Conservation (phyloP, 2,113 vertebrate genomes). For the Lethenteron reissneri region DNA sequence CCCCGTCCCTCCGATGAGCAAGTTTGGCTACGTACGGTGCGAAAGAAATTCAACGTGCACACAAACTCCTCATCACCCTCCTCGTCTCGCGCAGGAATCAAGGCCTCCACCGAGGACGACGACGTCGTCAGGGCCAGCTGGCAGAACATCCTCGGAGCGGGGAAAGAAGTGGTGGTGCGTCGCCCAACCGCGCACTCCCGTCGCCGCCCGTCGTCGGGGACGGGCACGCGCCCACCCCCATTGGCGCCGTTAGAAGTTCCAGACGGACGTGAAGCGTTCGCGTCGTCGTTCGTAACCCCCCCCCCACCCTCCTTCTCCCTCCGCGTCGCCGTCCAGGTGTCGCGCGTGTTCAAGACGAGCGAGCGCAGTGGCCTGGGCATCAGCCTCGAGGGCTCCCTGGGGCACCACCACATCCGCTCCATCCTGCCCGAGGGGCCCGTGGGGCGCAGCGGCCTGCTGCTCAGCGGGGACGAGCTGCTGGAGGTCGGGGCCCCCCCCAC, state of each 20-base stretch:
- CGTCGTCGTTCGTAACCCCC: no score
- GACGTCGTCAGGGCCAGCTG: constrained; percentile 41
- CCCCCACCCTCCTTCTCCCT: no score
- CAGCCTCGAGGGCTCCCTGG: constrained; percentile 58
- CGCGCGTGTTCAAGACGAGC: constrained; percentile 64
- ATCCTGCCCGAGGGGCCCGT: constrained; percentile 78
- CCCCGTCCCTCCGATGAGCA: no score
- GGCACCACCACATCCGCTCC: constrained; percentile 80
- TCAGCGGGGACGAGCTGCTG: constrained; percentile 75
- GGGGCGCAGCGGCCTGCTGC: constrained; percentile 57
- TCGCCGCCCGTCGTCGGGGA: no score
- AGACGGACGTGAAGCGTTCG: no score
- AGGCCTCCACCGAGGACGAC: constrained; percentile 12
- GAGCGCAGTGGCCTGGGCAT: constrained; percentile 83
- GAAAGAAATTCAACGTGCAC: no score
- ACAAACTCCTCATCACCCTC: background rate
- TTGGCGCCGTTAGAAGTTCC: no score
- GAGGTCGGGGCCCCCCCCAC: constrained; percentile 34
- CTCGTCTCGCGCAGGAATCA: constrained; percentile 5
- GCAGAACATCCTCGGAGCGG: constrained; percentile 48
- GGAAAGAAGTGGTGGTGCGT: constrained; percentile 64
- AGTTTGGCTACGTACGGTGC: no score
- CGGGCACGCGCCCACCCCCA: no score
- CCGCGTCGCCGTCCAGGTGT: constrained; percentile 36
- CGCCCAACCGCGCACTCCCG: no score